These are phyloP conservation scores for Scartelaos histophorus DNA, from an alignment of 2,113 vertebrate species.

Conservation along the genomic window DNA sequence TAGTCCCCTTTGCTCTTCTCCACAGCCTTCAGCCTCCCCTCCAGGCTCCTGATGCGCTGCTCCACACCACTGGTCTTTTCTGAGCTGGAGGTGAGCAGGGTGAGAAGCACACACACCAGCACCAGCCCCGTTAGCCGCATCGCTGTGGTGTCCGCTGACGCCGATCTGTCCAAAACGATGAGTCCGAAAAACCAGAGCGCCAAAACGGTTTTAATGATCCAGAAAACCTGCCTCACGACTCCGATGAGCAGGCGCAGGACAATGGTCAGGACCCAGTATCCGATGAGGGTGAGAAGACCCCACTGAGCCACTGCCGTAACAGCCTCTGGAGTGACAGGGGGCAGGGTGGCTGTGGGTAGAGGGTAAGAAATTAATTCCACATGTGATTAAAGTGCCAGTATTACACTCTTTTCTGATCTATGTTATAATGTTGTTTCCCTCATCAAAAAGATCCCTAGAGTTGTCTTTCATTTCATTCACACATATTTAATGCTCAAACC, in stretches of 20 bases:
- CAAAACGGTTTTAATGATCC: slow-evolving; percentile 69
- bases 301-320: slow-evolving; percentile 73
- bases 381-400: neutral
- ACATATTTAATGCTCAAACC: no score
- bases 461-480: no score
- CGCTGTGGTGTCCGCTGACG: slow-evolving; percentile 56
- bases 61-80: slow-evolving; percentile 56
- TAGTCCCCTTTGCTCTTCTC: slow-evolving; percentile 67
- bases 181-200: slow-evolving; percentile 72
- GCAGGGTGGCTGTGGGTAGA: slow-evolving; percentile 61
- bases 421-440: no score
- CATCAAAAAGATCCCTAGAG: no score
- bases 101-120: slow-evolving; percentile 60
- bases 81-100: slow-evolving; percentile 48
- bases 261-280: slow-evolving; percentile 73
- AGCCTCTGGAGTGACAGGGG: slow-evolving; percentile 76
- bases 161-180: slow-evolving; percentile 67
- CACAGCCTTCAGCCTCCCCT: slow-evolving; percentile 65
- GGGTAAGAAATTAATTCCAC: neutral
- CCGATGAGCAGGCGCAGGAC: slow-evolving; percentile 63
- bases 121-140: slow-evolving; percentile 69
- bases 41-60: slow-evolving; percentile 61
- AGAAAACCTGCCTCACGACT: slow-evolving; percentile 68
- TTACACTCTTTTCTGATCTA: no score
- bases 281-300: slow-evolving; percentile 73